Base-by-base conservation (phyloP, 2,113 vertebrate species). In the Acrocephalus kingi region DNA sequence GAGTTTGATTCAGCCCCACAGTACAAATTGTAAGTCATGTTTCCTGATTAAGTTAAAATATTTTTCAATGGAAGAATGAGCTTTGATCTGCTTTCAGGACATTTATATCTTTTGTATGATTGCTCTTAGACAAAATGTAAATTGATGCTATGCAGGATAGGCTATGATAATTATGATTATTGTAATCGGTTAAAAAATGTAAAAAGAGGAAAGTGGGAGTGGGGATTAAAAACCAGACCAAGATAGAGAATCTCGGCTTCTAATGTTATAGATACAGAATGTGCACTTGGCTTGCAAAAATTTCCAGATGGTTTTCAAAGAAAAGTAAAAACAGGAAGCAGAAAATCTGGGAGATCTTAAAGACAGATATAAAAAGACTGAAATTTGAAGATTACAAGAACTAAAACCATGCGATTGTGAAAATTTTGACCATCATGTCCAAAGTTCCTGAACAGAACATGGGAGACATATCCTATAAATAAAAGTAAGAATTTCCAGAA, bases 11-110 rank as follows among this genome's bases (percentile, higher is more conserved):
- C 52, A 93, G 15, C 9, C 41, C 51, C 56, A 52, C 23, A 37
- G 75, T 43, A 84, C 19, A 88, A 93, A 84, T 93, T 92, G 7
- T 73, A 95, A 95, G 31, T 78, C 5, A 58, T 78, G 72, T 89
- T 95, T 82, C 49, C 61, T 90, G 31, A 73, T 84, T 90, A 83
- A 82, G 69, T 91, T 89, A 55, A 94, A 83, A 80, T 39, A 86
- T 94, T 90, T 54, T 94, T 63, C 15, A 63, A 33, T 73, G 72
- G 41, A 86, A 96, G 62, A 94, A 83, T 93, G 64, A 81, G 63
- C n/a, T 95, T 93, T 95, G 89, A 86, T 95, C 90, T 94, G n/a
- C 49, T 97, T 94, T 96, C 74, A 88, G 72, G 78, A 90, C 54
- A 88, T 93, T 94, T 92, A 76, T 74, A 58, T 92, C 55, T 96